Percentiles rank a stretch among this genome's conserved stretches.
Evolutionary conservation across 2,113 vertebrate genomes (phyloP).

Genomic region (Donacobius atricapilla): DNA sequence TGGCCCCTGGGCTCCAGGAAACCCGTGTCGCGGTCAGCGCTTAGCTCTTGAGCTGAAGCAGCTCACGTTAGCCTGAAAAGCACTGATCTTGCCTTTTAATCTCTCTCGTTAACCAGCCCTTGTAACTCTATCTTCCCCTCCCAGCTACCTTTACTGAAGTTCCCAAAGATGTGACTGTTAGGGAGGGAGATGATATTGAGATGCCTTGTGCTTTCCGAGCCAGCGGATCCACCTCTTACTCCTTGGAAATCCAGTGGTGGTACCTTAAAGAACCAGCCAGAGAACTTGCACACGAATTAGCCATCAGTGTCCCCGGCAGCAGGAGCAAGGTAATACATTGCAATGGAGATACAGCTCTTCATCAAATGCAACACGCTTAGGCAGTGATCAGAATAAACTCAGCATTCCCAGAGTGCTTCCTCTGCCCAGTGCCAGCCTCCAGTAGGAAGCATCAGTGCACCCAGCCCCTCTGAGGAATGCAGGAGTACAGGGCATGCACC

Average conservation of each 20-base stretch:
- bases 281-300: conserved; percentile 84
- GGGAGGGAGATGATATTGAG: conserved; percentile 94
- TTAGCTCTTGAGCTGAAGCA: not conserved
- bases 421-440: not conserved
- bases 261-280: conserved; percentile 85
- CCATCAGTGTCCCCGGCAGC: conserved; percentile 81
- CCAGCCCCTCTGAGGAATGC: too few relatives aligned
- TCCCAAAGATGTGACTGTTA: conserved; percentile 91
- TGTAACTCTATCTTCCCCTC: conserved; percentile 62
- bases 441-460: not conserved
- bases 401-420: not conserved
- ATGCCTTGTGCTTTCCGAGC: conserved; percentile 95
- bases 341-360: not conserved
- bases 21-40: not conserved
- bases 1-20: not conserved
- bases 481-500: not conserved
- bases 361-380: not conserved
- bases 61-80: not conserved
- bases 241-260: conserved; percentile 97
- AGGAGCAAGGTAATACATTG: conserved; percentile 82
- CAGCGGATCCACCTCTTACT: conserved; percentile 86
- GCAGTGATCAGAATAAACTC: not conserved
- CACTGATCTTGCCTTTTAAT: not conserved
- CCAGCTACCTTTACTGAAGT: conserved; percentile 92
- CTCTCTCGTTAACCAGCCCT: conserved; percentile 54